Conservation (phyloP, 2,888 invertebrate species). For the Encarsia formosa region DNA sequence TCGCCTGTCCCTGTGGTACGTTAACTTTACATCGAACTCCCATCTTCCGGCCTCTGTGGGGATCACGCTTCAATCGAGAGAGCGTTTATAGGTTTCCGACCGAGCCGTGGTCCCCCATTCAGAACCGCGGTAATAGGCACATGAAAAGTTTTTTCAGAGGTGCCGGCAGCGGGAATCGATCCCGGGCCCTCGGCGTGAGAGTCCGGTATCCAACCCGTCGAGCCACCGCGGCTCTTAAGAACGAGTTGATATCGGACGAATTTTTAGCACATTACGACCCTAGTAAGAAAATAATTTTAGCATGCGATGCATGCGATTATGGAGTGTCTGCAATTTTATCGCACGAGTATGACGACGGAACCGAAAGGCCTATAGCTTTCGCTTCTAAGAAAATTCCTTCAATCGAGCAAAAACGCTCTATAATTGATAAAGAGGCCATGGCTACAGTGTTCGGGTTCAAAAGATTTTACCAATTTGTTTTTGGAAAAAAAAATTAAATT, state of each 20-base stretch:
- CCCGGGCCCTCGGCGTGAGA: too few relatives aligned
- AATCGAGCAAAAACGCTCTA: slow-evolving; percentile 21
- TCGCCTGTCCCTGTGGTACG: too few relatives aligned
- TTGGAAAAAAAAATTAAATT: slow-evolving; percentile 31
- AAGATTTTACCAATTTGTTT: slow-evolving; percentile 19
- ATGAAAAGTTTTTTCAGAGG: too few relatives aligned
- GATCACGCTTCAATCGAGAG: too few relatives aligned
- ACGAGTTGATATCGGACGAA: slow-evolving; percentile 18
- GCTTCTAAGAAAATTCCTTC: slow-evolving; percentile 18
- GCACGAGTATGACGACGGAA: slow-evolving; percentile 18
- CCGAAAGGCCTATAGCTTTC: slow-evolving; percentile 25
- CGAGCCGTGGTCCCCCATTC: too few relatives aligned
- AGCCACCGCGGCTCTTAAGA: too few relatives aligned
- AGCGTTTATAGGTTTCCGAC: too few relatives aligned
- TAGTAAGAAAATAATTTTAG: slow-evolving; percentile 18
- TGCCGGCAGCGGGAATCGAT: too few relatives aligned
- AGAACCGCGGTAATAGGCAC: too few relatives aligned
- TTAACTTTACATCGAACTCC: too few relatives aligned
- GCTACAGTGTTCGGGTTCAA: slow-evolving; percentile 3
- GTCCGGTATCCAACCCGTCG: too few relatives aligned
- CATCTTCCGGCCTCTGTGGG: too few relatives aligned
- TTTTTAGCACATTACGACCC: slow-evolving; percentile 25
- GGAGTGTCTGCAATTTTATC: slow-evolving; percentile 23
- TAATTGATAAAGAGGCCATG: slow-evolving; percentile 28
- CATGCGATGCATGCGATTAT: slow-evolving; percentile 25